phyloP scores from a whole-genome alignment of 2,113 vertebrate genomes.

The Heloderma charlesbogerti region DNA sequence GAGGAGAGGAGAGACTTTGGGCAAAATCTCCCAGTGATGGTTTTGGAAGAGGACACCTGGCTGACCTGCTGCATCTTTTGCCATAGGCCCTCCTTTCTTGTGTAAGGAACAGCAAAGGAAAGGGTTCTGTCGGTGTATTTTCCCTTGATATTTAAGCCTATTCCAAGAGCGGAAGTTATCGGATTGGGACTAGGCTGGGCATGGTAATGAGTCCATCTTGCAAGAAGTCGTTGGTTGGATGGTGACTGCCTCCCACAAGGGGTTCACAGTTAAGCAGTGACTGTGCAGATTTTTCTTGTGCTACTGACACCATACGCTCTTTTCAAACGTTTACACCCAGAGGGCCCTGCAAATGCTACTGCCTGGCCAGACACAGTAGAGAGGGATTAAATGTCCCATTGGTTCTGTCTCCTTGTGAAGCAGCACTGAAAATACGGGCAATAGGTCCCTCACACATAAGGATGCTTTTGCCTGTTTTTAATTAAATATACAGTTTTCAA shows the following conservation, averaged over 20 bases:
- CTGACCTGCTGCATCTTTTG: background rate
- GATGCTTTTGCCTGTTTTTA: conserved; percentile 48
- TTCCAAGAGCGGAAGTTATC: background rate
- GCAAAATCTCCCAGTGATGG: too few relatives aligned
- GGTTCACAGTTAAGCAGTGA: conserved; percentile 52
- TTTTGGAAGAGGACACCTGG: background rate
- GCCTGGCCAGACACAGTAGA: conserved; percentile 54
- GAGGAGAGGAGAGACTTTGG: background rate
- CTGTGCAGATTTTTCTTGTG: conserved; percentile 66
- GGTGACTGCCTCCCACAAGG: conserved; percentile 30
- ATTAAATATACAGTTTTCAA: conserved; percentile 53
- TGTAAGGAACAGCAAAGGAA: background rate
- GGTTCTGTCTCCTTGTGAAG: conserved; percentile 48
- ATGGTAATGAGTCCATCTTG: background rate
- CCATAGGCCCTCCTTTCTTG: rapidly evolving
- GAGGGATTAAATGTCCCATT: conserved; percentile 68
- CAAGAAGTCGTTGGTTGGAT: background rate
- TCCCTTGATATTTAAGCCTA: background rate
- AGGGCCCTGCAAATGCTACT: conserved; percentile 58
- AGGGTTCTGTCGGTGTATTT: background rate
- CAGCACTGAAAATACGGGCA: conserved; percentile 45
- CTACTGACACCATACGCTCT: conserved; percentile 58
- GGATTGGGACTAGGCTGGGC: background rate
- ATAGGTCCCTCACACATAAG: conserved; percentile 40
- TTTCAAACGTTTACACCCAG: conserved; percentile 55